Evolutionary conservation across 1,140 invertebrate genomes (phyloP).

Genomic region (Camponotus pennsylvanicus): DNA sequence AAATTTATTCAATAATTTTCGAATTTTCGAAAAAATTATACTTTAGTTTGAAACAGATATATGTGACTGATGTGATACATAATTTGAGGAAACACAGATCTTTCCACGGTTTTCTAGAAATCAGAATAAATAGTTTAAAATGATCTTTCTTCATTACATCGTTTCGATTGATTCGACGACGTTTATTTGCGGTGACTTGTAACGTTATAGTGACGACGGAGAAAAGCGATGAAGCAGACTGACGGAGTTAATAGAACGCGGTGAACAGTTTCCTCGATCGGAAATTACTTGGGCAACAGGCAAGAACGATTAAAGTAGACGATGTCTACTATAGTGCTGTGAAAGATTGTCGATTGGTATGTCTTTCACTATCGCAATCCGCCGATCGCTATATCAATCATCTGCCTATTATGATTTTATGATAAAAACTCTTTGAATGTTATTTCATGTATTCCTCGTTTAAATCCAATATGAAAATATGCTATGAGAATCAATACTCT

Average conservation of each 20-base stretch:
- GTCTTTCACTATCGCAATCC: slow-evolving; percentile 21
- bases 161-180: slow-evolving; percentile 23
- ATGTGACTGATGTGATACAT: neutral
- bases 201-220: slow-evolving; percentile 10
- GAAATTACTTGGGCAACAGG: slow-evolving; percentile 59
- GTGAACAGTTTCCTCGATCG: slow-evolving; percentile 50
- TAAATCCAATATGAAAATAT: neutral
- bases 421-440: neutral
- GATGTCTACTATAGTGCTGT: neutral
- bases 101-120: neutral
- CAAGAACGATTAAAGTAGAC: slow-evolving; percentile 55
- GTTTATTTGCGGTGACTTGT: slow-evolving; percentile 40
- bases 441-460: neutral
- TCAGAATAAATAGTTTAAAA: neutral
- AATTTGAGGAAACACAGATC: neutral
- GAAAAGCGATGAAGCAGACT: slow-evolving; percentile 42
- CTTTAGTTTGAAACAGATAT: neutral
- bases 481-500: neutral
- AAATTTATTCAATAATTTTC: neutral
- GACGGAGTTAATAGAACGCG: slow-evolving; percentile 44
- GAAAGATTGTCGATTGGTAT: slow-evolving; percentile 44
- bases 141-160: neutral
- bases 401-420: neutral
- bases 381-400: neutral
- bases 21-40: neutral